Base-by-base conservation (phyloP, 2,113 vertebrate species). In the Bettongia penicillata region DNA sequence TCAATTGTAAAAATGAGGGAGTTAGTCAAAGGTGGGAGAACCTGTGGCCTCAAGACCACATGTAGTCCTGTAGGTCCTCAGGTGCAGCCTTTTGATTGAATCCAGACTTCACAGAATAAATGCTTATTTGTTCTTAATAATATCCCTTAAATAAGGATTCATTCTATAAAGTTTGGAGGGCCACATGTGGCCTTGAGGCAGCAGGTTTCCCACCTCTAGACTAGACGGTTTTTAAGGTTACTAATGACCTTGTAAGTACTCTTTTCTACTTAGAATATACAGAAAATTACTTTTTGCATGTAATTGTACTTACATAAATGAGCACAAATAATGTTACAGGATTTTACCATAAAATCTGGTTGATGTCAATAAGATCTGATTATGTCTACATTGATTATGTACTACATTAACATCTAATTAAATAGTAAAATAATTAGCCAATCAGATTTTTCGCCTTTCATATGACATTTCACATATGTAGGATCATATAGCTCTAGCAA, bases 341-440 rank as follows among this genome's bases (percentile, higher is more conserved):
- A 25, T 28, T 84, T 95, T 61, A 5, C 89, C 68, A 91, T 28
- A 37, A 24, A 94, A 91, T 51, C 43, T 19, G 53, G 10, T 25
- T 9, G 89, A 91, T 92, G 93, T 61, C 68, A 55, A 28, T 94
- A 57, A 51, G 25, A 96, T 49, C 68, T 52, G 11, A 90, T 57
- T 93, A 51, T 89, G 89, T 91, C 91, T 7, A n/a, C n/a, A n/a
- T n/a, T n/a, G n/a, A n/a, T n/a, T n/a, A 43, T 24, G 31, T 8
- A 28, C 25, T 4, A 92, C 0, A 89, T 31, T 8, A 57, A 50
- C n/a, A 51, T 94, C 52, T 53, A 89, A 24, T 37, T 96, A 55
- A 94, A 93, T n/a, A 68, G 61, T 37, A n/a, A 68, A 68, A 61
- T 31, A 61, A 68, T 5, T 16, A 0, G 37, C n/a, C 61, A 68